phyloP scores from a whole-genome alignment of 92 coral and sea anemone species.

The Parazoanthus atlanticus region DNA sequence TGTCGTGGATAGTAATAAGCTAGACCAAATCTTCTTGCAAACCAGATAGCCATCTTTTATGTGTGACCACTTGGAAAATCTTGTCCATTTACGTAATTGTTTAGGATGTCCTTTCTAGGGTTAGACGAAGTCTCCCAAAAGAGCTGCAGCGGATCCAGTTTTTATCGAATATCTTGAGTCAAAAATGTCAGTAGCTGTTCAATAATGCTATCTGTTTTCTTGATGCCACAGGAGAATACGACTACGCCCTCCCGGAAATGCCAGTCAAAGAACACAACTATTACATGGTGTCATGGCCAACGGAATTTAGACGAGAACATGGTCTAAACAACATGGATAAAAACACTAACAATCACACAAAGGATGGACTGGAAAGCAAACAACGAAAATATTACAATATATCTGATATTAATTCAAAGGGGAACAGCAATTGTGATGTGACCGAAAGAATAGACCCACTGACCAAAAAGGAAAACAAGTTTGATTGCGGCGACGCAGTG shows the following conservation, averaged over 20 bases:
- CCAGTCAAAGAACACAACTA: background rate
- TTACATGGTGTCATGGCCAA: background rate
- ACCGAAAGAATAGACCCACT: background rate
- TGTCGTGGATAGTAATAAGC: no score
- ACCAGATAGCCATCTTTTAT: no score
- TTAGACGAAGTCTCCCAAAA: no score
- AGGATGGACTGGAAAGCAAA: background rate
- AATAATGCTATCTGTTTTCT: background rate
- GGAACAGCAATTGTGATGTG: background rate
- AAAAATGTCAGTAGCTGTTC: no score
- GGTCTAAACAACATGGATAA: background rate
- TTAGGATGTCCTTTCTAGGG: no score
- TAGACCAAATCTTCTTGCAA: no score
- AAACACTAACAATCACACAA: background rate
- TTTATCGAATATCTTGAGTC: no score
- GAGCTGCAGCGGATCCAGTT: no score
- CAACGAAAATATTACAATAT: background rate
- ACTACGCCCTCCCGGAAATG: conserved; percentile 7
- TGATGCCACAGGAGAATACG: background rate
- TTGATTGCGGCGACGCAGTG: background rate
- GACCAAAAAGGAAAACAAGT: background rate
- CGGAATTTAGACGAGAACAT: background rate
- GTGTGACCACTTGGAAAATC: no score
- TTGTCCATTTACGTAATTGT: no score
- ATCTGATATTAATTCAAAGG: background rate